Base-by-base conservation (phyloP, 2,113 vertebrate species). In the Chlamydotis undulata region DNA sequence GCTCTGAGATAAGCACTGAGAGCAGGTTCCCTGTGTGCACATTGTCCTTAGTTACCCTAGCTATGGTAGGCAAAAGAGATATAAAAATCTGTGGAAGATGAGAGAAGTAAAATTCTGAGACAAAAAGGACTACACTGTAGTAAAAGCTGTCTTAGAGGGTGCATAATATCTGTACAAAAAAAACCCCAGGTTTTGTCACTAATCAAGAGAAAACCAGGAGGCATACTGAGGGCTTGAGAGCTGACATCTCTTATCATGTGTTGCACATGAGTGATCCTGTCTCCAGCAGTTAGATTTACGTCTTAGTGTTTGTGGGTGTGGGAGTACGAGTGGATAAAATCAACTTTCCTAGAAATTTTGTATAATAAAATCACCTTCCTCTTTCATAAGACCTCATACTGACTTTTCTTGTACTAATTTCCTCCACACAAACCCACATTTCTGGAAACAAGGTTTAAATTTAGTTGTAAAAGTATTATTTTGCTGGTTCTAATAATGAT, bases 131-230 rank as follows among this genome's bases (percentile, higher is more conserved):
- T 3, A 64, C 8, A 15, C 1, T 21, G 3, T 16, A 76, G 53
- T 43, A 47, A 87, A 90, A 83, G 3, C 0, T 83, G 39, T 39
- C 45, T 69, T 33, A 56, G 16, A n/a, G 2, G 5, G 6, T 19
- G 28, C 23, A 9, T 49, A 53, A 17, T 76, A 86, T 8, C 28
- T 47, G 9, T 19, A 52, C 17, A 69, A 93, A 83, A 80, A 31
- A 39, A 39, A 39, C 39, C 39, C 22, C 0, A 6, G 5, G 1
- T 47, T 79, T 68, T 2, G 0, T 64, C 19, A 41, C 9, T 2
- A 33, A 19, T 45, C 39, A 55, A 80, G 63, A 76, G 12, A 71
- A 80, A 89, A 37, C 3, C 6, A 71, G 31, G 43, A 63, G 19
- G 29, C 0, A 2, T 3, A 64, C 6, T n/a, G 19, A 83, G 9